Conservation (phyloP, 2,113 vertebrate genomes). For the Lampris incognitus region DNA sequence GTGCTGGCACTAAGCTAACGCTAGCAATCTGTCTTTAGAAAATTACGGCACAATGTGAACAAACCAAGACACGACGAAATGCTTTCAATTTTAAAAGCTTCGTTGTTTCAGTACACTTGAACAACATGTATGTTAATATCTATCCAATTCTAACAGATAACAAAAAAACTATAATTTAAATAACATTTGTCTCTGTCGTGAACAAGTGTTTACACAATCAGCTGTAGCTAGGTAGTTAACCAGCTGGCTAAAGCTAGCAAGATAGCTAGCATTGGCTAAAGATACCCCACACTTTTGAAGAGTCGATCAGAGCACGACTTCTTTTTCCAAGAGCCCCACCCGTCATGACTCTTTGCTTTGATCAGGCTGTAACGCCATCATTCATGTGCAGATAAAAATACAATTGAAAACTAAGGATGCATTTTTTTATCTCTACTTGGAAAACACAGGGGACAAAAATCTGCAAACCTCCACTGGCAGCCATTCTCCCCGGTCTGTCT, state of each 20-base stretch:
- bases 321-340: slow-evolving; percentile 17
- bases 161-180: neutral
- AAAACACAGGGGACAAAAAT: slow-evolving; percentile 72
- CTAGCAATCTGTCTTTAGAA: slow-evolving; percentile 65
- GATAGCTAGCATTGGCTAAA: slow-evolving; percentile 66
- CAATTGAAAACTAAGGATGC: slow-evolving; percentile 41
- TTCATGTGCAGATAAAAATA: neutral
- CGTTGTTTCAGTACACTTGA: neutral
- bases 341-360: slow-evolving; percentile 23
- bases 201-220: slow-evolving; percentile 80
- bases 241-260: slow-evolving; percentile 70
- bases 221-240: slow-evolving; percentile 72
- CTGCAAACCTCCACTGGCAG: slow-evolving; percentile 96
- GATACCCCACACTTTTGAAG: slow-evolving; percentile 65
- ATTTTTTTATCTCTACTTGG: slow-evolving; percentile 35
- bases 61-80: slow-evolving; percentile 45
- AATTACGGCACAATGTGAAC: slow-evolving; percentile 30
- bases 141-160: neutral
- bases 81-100: neutral
- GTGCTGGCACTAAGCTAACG: slow-evolving; percentile 73
- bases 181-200: slow-evolving; percentile 45
- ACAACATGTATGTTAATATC: accelerated
- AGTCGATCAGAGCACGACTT: slow-evolving; percentile 52
- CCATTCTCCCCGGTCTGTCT: slow-evolving; percentile 91
- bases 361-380: neutral